Base-by-base conservation (phyloP, 37 sponge, comb jelly and placozoan genomes). In the Bolinopsis microptera region DNA sequence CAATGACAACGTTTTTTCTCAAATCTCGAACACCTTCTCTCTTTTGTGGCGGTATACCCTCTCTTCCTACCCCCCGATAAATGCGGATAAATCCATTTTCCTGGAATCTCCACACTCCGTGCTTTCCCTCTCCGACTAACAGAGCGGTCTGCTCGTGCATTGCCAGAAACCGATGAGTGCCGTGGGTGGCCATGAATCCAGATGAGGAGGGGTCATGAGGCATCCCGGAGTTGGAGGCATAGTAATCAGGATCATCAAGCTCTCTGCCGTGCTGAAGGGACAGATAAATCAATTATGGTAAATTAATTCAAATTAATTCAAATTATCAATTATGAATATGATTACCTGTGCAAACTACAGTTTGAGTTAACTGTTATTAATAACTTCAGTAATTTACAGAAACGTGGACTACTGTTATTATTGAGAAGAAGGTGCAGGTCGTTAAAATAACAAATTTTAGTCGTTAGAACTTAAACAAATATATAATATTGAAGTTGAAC, bases 141-240 rank as follows among this genome's bases (percentile, higher is more conserved):
- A 70, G 30, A 5, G 74, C 74, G 18, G 74, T 70, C 74, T 70
- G 74, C 74, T 70, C 74, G 74, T 70, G 74, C 28, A 70, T 26
- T 2, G 74, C 25, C 16, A 70, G 74, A 26, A 70, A 70, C 24
- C 74, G 74, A 26, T 70, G 30, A 70, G 74, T 70, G 25, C 74
- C 74, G 25, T 70, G 74, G 26, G 74, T 70, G 26, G 74, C 74
- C 74, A 70, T 70, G 74, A 70, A 70, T 26, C 74, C 74, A n/a
- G 28, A 28, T 3, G 74, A n/a, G 16, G 74, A 70, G 26, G 74
- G 74, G 26, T 70, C 74, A n/a, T 70, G 74, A 70, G 74, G 74
- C 74, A 70, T 70, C 21, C 74, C 74, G 1, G 74, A 70, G 74
- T 70, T 70, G 74, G 74, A 70, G 74, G 74, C 5, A n/a, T 70